Evolutionary conservation across 2,113 vertebrate species (phyloP).

Genomic region (Leptocoma aspasia): DNA sequence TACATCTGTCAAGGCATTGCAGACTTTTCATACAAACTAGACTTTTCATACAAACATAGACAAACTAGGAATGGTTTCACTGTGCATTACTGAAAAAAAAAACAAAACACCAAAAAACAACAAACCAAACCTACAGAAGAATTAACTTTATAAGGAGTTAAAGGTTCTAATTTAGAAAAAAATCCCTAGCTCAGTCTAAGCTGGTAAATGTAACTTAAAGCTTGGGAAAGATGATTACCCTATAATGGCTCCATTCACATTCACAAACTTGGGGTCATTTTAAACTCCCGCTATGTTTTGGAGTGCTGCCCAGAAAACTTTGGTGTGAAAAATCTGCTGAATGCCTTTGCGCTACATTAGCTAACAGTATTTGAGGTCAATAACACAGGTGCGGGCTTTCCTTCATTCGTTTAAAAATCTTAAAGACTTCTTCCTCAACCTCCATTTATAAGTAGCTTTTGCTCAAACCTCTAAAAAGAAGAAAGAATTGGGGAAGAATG

Average conservation of each 20-base stretch:
- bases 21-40: neutral
- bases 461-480: neutral
- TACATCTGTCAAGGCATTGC: neutral
- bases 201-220: neutral
- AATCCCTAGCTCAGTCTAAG: neutral
- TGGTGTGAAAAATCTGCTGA: constrained; percentile 46
- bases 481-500: neutral
- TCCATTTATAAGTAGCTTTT: neutral
- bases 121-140: neutral
- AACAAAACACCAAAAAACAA: neutral
- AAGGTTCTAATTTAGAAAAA: neutral
- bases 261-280: constrained; percentile 23
- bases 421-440: neutral
- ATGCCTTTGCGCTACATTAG: constrained; percentile 29
- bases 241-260: constrained; percentile 39
- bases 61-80: neutral
- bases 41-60: no score
- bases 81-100: neutral
- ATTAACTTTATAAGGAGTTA: constrained; percentile 28
- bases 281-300: constrained; percentile 40
- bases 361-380: constrained; percentile 36
- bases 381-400: neutral
- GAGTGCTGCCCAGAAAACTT: constrained; percentile 51
- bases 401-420: neutral
- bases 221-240: constrained; percentile 2